Conservation (phyloP, 1,140 invertebrate genomes). For the Zaprionus camerounensis region DNA sequence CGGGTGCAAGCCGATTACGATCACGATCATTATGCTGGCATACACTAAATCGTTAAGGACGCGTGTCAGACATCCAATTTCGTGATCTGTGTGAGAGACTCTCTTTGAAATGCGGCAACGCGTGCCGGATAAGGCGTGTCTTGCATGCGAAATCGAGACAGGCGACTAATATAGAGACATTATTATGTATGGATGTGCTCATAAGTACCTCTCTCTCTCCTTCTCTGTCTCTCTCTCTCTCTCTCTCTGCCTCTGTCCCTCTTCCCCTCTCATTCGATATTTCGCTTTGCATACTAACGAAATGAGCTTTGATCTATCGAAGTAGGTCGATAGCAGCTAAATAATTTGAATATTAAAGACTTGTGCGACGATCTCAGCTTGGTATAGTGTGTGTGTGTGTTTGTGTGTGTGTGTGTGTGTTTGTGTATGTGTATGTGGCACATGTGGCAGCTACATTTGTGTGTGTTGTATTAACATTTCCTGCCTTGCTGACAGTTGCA, state of each 20-base stretch:
- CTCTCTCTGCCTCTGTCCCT: background rate
- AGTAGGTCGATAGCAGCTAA: conserved; percentile 5
- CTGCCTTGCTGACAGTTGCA: conserved; percentile 8
- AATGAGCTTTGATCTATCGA: background rate
- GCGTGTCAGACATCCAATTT: conserved; percentile 29
- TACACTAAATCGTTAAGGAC: background rate
- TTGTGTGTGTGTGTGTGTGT: background rate
- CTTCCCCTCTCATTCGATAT: background rate
- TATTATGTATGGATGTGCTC: conserved; percentile 30
- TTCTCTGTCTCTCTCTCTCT: background rate
- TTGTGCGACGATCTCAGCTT: background rate
- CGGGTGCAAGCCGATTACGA: conserved; percentile 8
- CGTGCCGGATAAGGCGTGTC: conserved; percentile 28
- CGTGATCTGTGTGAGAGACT: background rate
- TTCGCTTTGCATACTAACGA: conserved; percentile 38
- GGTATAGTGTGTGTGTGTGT: background rate
- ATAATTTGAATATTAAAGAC: conserved; percentile 5
- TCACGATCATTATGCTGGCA: conserved; percentile 7
- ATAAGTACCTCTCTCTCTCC: background rate
- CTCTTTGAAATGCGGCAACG: conserved; percentile 37
- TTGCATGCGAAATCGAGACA: conserved; percentile 31
- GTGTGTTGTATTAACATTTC: background rate
- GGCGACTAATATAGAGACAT: background rate
- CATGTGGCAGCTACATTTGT: background rate
- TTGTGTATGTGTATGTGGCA: background rate